Conservation (phyloP, 1,140 invertebrate species). For the Lordiphosa clarofinis region DNA sequence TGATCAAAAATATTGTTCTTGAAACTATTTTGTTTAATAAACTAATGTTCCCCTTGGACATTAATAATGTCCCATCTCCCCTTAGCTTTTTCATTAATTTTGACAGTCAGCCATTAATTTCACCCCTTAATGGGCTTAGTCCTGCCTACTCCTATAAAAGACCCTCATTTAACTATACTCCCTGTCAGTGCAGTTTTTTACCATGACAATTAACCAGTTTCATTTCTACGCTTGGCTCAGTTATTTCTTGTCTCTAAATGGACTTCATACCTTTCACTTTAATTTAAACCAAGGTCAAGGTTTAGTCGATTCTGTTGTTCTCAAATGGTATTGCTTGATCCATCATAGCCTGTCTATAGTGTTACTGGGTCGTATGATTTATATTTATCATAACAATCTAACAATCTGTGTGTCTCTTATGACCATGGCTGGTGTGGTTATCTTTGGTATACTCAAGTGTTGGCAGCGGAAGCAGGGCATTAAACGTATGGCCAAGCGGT, state of each 20-base stretch:
- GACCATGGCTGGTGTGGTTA: slow-evolving; percentile 4
- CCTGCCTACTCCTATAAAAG: slow-evolving; percentile 18
- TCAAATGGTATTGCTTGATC: slow-evolving; percentile 16
- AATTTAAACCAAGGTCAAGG: neutral
- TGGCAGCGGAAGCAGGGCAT: slow-evolving; percentile 20
- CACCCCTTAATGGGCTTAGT: no score
- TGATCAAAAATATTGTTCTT: no score
- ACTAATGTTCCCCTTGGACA: no score
- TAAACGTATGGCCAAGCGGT: neutral
- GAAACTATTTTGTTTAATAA: no score
- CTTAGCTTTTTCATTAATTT: no score
- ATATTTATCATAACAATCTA: slow-evolving; percentile 6
- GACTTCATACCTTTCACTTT: slow-evolving; percentile 29
- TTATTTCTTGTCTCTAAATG: slow-evolving; percentile 22
- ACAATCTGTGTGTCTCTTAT: slow-evolving; percentile 20
- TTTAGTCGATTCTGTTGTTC: neutral
- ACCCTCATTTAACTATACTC: neutral
- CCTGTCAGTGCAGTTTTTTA: neutral
- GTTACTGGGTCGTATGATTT: slow-evolving; percentile 12
- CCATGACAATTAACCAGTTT: slow-evolving; percentile 7
- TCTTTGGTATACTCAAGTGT: slow-evolving; percentile 10
- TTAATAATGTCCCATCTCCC: no score
- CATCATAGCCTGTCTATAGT: slow-evolving; percentile 26
- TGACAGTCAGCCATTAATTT: no score
- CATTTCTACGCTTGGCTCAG: slow-evolving; percentile 16